Conservation (phyloP, 2,113 vertebrate species). For the Morphnarchus princeps region DNA sequence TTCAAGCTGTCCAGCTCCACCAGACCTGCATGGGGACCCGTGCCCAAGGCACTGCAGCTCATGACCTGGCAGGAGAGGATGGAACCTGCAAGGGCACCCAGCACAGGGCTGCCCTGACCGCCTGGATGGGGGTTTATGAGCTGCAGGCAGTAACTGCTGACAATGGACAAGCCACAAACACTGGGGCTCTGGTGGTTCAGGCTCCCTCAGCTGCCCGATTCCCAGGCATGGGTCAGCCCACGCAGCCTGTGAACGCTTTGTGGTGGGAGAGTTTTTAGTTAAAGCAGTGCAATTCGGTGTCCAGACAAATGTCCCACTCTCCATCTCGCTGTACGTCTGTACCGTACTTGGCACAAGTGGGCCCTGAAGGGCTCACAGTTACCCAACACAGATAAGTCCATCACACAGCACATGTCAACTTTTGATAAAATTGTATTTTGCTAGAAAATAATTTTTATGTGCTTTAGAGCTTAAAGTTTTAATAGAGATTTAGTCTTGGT, state of each 20-base stretch:
- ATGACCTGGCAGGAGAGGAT: not conserved
- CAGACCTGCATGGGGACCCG: not conserved
- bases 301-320: not conserved
- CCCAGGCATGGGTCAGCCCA: not conserved
- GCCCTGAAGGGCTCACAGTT: not conserved
- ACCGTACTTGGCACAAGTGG: not conserved
- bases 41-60: not conserved
- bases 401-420: not conserved
- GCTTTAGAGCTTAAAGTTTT: not conserved
- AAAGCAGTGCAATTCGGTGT: not conserved
- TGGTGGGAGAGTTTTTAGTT: not conserved
- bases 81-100: not conserved
- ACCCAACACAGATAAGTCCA: not conserved
- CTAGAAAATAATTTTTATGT: not conserved
- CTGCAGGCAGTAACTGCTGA: not conserved
- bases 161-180: not conserved
- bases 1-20: not conserved
- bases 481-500: not conserved
- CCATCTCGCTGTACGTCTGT: not conserved
- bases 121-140: accelerated
- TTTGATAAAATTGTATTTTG: not conserved
- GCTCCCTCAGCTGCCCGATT: not conserved
- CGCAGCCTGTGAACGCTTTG: not conserved
- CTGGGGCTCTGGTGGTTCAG: not conserved
- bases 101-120: not conserved